A percentile compares a stretch with the other conserved stretches of the same genome.
phyloP scores from a whole-genome alignment of 2,113 vertebrate species.

The Ictalurus punctatus region DNA sequence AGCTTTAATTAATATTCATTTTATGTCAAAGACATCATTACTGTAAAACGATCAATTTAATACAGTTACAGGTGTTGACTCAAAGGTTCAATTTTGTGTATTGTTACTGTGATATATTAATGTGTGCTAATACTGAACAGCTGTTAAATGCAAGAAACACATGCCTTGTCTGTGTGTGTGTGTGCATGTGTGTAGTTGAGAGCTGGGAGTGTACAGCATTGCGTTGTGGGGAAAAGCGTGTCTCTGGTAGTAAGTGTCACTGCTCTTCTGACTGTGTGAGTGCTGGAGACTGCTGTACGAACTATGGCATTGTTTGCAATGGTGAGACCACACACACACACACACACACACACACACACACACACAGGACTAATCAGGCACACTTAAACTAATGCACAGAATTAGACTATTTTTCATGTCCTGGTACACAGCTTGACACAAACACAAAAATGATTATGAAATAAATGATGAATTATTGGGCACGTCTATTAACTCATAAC shows the following conservation, averaged over 20 bases:
- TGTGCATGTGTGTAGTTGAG: slow-evolving; percentile 50
- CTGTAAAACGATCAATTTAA: neutral
- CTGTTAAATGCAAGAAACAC: neutral
- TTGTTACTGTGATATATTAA: neutral
- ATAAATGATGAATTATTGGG: too few species aligned
- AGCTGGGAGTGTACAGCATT: slow-evolving; percentile 68
- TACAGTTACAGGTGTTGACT: neutral
- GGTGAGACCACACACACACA: slow-evolving; percentile 53
- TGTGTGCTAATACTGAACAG: neutral
- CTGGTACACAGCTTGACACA: neutral
- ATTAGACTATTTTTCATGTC: neutral
- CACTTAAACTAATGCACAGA: too few species aligned
- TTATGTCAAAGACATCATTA: neutral
- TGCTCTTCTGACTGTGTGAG: slow-evolving; percentile 69
- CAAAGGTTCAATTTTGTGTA: neutral
- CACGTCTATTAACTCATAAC: too few species aligned
- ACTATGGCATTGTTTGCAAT: slow-evolving; percentile 69
- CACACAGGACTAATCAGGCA: neutral
- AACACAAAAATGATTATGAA: neutral
- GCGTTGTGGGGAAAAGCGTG: slow-evolving; percentile 70
- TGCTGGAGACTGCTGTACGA: slow-evolving; percentile 71
- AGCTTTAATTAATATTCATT: neutral
- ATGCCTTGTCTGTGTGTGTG: neutral
- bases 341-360: neutral
- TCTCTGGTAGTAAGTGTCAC: slow-evolving; percentile 64